Conservation (phyloP, 2,113 vertebrate species). For the Charina bottae region DNA sequence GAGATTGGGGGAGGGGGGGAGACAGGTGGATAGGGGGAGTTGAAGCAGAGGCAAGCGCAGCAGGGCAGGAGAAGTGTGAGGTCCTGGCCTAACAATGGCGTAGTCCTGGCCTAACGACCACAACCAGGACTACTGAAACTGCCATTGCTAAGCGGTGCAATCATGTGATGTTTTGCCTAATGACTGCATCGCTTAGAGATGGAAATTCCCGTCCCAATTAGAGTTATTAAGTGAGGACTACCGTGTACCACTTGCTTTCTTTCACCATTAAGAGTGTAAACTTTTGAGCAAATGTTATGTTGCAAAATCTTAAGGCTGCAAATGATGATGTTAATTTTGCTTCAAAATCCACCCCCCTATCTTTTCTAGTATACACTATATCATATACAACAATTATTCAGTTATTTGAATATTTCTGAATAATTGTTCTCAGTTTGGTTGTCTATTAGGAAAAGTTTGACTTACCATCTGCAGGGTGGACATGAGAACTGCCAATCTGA, state of each 20-base stretch:
- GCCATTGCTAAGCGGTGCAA: neutral
- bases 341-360: neutral
- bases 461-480: constrained; percentile 90
- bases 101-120: neutral
- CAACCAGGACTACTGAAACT: neutral
- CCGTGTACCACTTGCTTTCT: neutral
- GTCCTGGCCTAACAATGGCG: neutral
- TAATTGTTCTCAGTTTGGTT: neutral
- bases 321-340: neutral
- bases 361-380: neutral
- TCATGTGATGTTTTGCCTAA: neutral
- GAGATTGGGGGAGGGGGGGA: neutral
- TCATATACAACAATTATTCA: neutral
- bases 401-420: constrained; percentile 17
- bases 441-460: neutral
- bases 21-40: neutral
- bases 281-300: neutral
- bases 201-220: neutral
- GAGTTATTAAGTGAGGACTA: neutral
- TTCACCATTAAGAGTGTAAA: neutral
- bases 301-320: neutral
- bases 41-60: neutral
- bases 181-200: neutral
- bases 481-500: constrained; percentile 93
- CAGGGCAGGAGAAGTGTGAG: neutral